Evolutionary conservation across 2,797 vertebrate genomes (phyloP).

Genomic region (Sciaenops ocellatus): DNA sequence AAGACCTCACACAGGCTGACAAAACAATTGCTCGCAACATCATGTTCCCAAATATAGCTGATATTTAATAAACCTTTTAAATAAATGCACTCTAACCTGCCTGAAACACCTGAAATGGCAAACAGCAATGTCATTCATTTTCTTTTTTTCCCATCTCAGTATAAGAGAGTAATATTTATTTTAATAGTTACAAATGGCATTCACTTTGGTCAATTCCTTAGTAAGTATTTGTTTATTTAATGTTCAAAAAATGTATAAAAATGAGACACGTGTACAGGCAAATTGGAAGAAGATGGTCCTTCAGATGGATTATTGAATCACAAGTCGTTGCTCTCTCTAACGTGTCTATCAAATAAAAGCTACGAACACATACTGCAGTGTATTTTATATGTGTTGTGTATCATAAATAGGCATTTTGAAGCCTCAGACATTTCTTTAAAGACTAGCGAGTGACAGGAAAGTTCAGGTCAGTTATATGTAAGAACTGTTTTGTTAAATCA

Average conservation of each 20-base stretch:
- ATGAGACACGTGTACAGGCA: background rate
- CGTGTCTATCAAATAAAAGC: background rate
- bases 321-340: background rate
- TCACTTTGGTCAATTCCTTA: background rate
- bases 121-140: background rate
- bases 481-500: slow-evolving; percentile 60
- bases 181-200: background rate
- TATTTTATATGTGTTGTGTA: background rate
- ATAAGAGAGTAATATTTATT: background rate
- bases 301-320: background rate
- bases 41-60: background rate
- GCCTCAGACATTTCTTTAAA: too few relatives aligned
- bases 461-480: slow-evolving; percentile 58
- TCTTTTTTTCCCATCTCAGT: too few relatives aligned
- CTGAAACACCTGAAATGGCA: background rate
- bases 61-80: background rate
- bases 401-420: background rate
- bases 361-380: background rate
- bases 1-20: background rate
- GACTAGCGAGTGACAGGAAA: slow-evolving; percentile 41
- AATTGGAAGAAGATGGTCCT: background rate
- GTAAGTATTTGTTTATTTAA: too few relatives aligned
- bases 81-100: slow-evolving; percentile 2
- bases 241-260: background rate
- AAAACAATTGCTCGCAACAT: background rate